Evolutionary conservation across 2,113 vertebrate genomes (phyloP).

Genomic region (Urocynchramus pylzowi): DNA sequence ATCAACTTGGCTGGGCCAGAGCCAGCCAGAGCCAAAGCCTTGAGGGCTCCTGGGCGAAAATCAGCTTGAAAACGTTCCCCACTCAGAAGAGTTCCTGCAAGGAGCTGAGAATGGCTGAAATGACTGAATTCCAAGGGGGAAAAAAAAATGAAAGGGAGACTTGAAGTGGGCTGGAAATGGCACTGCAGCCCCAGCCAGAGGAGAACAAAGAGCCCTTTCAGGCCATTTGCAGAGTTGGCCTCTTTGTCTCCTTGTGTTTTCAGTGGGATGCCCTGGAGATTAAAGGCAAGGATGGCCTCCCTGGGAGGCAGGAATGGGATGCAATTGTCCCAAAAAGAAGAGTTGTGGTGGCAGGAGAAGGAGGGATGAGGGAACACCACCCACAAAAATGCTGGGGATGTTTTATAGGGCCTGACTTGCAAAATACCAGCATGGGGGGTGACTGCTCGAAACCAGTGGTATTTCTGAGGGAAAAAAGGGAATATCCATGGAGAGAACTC

Average conservation of each 20-base stretch:
- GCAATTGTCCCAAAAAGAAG: background rate
- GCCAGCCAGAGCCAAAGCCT: background rate
- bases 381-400: rapidly evolving
- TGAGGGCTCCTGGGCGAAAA: background rate
- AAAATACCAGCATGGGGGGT: background rate
- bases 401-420: background rate
- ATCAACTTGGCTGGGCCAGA: background rate
- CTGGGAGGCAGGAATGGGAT: background rate
- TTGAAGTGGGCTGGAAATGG: slow-evolving; percentile 32
- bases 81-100: background rate
- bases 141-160: background rate
- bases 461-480: background rate
- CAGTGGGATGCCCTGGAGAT: background rate
- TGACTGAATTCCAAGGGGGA: background rate
- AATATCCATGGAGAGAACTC: background rate
- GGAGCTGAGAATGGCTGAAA: background rate
- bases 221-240: background rate
- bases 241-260: background rate
- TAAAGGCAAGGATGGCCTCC: slow-evolving; percentile 16
- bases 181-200: background rate
- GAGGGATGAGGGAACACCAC: background rate
- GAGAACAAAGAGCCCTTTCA: slow-evolving; percentile 58
- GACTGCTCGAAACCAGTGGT: rapidly evolving
- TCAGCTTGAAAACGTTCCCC: background rate
- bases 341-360: background rate